phyloP scores from a whole-genome alignment of 23 tunicate species.

The Oikopleura dioica region DNA sequence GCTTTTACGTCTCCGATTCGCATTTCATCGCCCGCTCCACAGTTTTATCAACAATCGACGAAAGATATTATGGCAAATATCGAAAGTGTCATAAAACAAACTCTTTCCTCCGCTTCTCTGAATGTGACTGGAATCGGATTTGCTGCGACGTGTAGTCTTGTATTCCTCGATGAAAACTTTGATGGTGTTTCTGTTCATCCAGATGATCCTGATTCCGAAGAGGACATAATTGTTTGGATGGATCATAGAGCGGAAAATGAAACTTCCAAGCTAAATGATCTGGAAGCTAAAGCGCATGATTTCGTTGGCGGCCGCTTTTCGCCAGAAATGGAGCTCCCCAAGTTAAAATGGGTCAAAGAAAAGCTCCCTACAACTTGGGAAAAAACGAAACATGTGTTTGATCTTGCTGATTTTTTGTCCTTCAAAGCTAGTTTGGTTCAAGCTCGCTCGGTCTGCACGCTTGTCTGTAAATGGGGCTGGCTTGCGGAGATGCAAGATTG shows the following conservation, averaged over 20 bases:
- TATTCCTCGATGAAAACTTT: slow-evolving; percentile 31
- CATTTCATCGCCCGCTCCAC: slow-evolving; percentile 18
- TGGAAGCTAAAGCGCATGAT: slow-evolving; percentile 21
- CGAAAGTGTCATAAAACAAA: neutral
- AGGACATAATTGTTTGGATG: slow-evolving; percentile 76
- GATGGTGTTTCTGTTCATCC: slow-evolving; percentile 27
- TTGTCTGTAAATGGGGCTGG: slow-evolving; percentile 60
- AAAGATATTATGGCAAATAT: slow-evolving; percentile 32
- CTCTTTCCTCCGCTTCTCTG: neutral
- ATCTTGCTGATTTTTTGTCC: slow-evolving; percentile 58
- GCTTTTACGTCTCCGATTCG: slow-evolving; percentile 17
- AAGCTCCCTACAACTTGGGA: slow-evolving; percentile 18
- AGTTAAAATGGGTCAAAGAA: neutral
- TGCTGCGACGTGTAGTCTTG: slow-evolving; percentile 81
- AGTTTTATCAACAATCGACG: slow-evolving; percentile 41
- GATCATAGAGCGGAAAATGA: slow-evolving; percentile 65
- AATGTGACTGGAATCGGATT: slow-evolving; percentile 57
- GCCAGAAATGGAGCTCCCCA: slow-evolving; percentile 90
- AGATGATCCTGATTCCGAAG: slow-evolving; percentile 10
- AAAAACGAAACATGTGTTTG: slow-evolving; percentile 40
- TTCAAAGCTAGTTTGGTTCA: slow-evolving; percentile 41
- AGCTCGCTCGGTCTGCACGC: slow-evolving; percentile 41
- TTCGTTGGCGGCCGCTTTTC: slow-evolving; percentile 78
- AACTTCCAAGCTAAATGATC: slow-evolving; percentile 34
- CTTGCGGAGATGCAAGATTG: slow-evolving; percentile 19